Base-by-base conservation (phyloP, 2,113 vertebrate species). In the Catagonus wagneri region DNA sequence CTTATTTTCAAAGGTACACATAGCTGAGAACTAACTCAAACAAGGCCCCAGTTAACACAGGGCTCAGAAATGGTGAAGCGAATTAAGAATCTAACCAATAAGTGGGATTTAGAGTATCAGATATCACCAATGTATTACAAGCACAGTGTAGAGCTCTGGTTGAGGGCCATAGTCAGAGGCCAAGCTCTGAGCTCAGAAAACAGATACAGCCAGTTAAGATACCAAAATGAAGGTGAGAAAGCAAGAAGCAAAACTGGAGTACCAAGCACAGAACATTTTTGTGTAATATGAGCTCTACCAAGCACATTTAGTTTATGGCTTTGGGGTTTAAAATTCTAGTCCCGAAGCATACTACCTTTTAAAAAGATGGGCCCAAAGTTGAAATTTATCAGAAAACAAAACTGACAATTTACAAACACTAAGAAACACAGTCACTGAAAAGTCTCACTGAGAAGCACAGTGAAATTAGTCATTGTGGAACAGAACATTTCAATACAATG, bases 301-400 rank as follows among this genome's bases (percentile, higher is more conserved):
- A 76, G 25, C n/a, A 65, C 2, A 36, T n/a, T 34, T 44, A 52
- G 61, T 85, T 92, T 54, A 50, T 6, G 34, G 27, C 14, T 61
- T 29, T 19, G 34, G 36, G 14, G 36, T 20, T 90, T 90, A 22
- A 34, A 96, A 52, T 85, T 78, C 83, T 54, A 16, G 39, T 74
- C 68, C 63, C 72, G 34, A 80, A 76, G 86, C 8, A 65, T 60
- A 15, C 29, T 65, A 39, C 60, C 29, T 66, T 81, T 91, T 68
- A 60, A 84, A 87, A 14, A 39, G 3, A 75, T 7, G 23, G 19
- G 5, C 17, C 8, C 12, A 34, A 88, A 89, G 25, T 39, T 81
- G 7, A 88, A 81, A 86, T 85, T 61, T 85, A 23, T 96, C 36
- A 92, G 39, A 69, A 71, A 74, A 44, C 23, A 56, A 66, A 72